Base-by-base conservation (phyloP, 2,113 vertebrate species). In the Chamaea fasciata region DNA sequence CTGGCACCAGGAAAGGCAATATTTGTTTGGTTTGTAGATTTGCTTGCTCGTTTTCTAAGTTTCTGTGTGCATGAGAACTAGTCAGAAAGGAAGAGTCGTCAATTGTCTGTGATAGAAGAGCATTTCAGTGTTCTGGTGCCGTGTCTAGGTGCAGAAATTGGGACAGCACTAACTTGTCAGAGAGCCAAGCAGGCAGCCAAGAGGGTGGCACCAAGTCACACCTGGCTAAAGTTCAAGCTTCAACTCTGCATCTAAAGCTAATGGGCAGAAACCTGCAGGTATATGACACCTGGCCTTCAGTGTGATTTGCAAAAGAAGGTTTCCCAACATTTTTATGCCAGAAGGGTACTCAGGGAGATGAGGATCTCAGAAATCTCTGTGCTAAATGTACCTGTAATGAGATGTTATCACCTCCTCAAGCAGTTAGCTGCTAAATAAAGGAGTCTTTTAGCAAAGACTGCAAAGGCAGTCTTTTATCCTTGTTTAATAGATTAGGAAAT, bases 401-500 rank as follows among this genome's bases (percentile, higher is more conserved):
- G 63, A 81, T 71, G 62, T 27, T 81, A 63, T 44, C 33, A 0
- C 19, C 26, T 83, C 17, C 49, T 87, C 64, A 39, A 88, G 59
- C 37, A 89, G 55, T 60, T 75, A 52, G n/a, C 49, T 84, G 65
- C 41, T 56, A 52, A 80, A 68, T 7, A 90, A 37, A 83, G 8
- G 3, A 62, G 27, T 75, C 35, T 75, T 47, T 41, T 8, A 49
- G 35, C 19, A 56, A 75, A 64, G 59, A 20, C 23, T n/a, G 52
- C 18, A 89, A 97, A 93, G 47, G 20, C 6, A 56, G 52, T 31
- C 33, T 86, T 95, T 90, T 56, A 78, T 64, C 56, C 41, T 81
- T 67, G 19, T 79, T 94, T 89, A 93, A 77, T 39, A 90, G 47
- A 59, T 90, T 42, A 79, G 89, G 49, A 91, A 92, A 82, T 60